Conservation (phyloP, 2,797 vertebrate species). For the Microhierax caerulescens region DNA sequence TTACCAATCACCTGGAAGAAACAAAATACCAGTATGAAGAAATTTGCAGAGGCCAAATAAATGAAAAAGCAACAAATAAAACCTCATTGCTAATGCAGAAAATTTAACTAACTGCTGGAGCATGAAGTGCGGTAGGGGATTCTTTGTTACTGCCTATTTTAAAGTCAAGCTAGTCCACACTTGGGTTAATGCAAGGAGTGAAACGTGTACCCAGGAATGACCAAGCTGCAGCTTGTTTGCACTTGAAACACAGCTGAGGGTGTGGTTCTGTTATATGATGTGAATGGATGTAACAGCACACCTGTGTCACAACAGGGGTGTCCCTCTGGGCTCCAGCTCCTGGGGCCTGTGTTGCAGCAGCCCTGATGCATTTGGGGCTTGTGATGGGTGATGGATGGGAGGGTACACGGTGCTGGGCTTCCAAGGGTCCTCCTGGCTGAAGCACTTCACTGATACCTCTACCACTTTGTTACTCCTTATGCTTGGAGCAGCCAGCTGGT, state of each 20-base stretch:
- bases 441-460: background rate
- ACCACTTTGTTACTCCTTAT: background rate
- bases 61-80: background rate
- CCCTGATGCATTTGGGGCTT: background rate
- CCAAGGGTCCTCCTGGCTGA: background rate
- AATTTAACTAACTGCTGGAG: background rate
- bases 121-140: background rate
- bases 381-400: background rate
- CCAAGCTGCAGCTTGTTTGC: conserved; percentile 20
- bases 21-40: background rate
- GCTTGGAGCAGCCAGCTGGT: background rate
- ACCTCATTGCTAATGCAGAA: background rate
- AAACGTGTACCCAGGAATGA: background rate
- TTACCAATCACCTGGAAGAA: background rate
- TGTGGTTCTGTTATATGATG: background rate
- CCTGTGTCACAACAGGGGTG: background rate
- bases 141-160: background rate
- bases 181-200: background rate
- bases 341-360: background rate
- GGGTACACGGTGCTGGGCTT: background rate
- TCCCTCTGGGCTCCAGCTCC: background rate
- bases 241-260: background rate
- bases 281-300: background rate
- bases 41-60: background rate
- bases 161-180: background rate